Evolutionary conservation across 2,888 invertebrate genomes (phyloP), one percentile per base, ranked within the genome.

Genomic region (Acleris emargana): DNA sequence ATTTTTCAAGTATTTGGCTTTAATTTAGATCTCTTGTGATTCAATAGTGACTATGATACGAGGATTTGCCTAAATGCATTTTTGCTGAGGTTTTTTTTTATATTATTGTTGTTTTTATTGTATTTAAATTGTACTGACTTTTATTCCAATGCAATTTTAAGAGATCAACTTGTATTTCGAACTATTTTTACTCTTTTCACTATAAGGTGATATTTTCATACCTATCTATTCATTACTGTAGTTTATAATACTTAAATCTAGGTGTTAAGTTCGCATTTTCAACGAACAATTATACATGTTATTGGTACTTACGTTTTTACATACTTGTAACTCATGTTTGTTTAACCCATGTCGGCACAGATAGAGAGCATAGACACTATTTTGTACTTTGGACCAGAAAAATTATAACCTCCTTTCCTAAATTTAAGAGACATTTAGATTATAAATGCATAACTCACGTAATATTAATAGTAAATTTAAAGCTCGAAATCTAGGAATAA

Each of bases 131-230:
- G 20, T 49, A 49, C 49, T 11, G 13, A 45, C 17, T 45, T 43
- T 43, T 20, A 49, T 18, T 47, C 17, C 47, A n/a, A 17, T 47
- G 17, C 47, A 47, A 17, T 16, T 47, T 47, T 38, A 38, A 38
- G 38, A 13, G 38, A 38, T 38, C 13, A 38, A 45, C 17, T 45
- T 45, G 45, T 45, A 45, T 61, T 67, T 68, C 59, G 42, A 32
- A 60, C 63, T 69, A 51, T 68, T 51, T 49, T 57, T 38, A 71
- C 17, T 85, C 82, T 88, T 85, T 88, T 84, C 83, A 80, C 81
- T 82, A 83, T 78, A 83, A 82, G 87, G 88, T 88, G 88, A 90
- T 90, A 88, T 89, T 87, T 88, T 82, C 76, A 77, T 82, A 79
- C 72, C 74, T 66, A 51, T 66, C 55, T 60, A 66, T 55, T 60